Percentiles rank a stretch among this genome's conserved stretches.
Evolutionary conservation across 1,140 invertebrate genomes (phyloP).

Genomic region (Diorhabda elongata): DNA sequence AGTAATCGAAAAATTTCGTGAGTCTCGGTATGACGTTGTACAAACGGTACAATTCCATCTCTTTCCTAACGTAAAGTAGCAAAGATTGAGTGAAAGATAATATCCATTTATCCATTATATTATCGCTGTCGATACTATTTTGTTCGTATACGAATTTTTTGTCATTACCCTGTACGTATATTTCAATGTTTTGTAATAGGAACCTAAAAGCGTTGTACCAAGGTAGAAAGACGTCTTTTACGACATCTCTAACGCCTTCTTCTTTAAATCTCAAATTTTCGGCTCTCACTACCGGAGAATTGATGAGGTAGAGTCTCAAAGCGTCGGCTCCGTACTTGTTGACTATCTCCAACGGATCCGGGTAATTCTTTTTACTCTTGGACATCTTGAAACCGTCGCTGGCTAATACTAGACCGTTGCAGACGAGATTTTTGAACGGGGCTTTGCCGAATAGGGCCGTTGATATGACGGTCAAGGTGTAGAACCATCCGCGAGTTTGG

Average conservation of each 20-base stretch:
- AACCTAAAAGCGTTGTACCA: constrained; percentile 99
- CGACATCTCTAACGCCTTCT: constrained; percentile 88
- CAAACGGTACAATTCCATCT: constrained; percentile 92
- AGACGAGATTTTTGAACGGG: constrained; percentile 97
- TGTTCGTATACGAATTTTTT: constrained; percentile 62
- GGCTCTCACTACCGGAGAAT: constrained; percentile 95
- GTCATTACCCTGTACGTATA: constrained; percentile 70
- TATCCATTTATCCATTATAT: constrained; percentile 98
- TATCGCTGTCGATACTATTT: constrained; percentile 53
- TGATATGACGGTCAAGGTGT: constrained; percentile 93
- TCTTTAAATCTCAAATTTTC: constrained; percentile 97
- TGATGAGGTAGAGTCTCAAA: constrained; percentile 91
- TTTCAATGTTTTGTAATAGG: constrained; percentile 87
- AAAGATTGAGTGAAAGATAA: constrained; percentile 93
- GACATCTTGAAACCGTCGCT: constrained; percentile 99
- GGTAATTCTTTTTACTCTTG: constrained; percentile 98
- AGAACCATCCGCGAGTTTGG: constrained; percentile 96
- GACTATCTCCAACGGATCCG: constrained; percentile 90
- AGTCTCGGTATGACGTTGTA: constrained; percentile 94
- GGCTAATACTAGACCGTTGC: constrained; percentile 92
- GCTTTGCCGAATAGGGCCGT: constrained; percentile 95
- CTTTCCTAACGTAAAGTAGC: constrained; percentile 79
- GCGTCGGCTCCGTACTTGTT: constrained; percentile 96
- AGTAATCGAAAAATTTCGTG: constrained; percentile 94
- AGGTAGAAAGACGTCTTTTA: constrained; percentile 97